Evolutionary conservation across 2,113 vertebrate species (phyloP).

Genomic region (Hemiprocne comata): DNA sequence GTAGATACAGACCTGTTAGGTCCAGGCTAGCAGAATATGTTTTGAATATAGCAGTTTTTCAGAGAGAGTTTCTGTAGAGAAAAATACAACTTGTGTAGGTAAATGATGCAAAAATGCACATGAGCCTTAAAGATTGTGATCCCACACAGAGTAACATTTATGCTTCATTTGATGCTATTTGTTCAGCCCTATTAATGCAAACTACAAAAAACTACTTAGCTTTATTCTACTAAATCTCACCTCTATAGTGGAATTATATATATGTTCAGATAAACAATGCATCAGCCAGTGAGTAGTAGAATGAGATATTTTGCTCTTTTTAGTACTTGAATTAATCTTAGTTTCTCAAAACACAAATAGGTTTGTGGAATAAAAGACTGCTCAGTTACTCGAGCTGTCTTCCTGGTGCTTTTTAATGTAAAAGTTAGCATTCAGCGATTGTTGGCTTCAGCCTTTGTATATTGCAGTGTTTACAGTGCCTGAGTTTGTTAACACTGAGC

Average conservation of each 20-base stretch:
- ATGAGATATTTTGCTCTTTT: background rate
- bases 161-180: background rate
- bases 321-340: background rate
- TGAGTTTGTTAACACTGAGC: background rate
- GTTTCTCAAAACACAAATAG: background rate
- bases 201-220: background rate
- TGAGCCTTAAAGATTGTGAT: background rate
- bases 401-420: background rate
- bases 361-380: background rate
- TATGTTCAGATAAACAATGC: background rate
- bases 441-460: background rate
- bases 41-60: fast-evolving
- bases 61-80: background rate
- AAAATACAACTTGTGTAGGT: background rate
- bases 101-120: fast-evolving
- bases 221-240: background rate
- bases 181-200: background rate
- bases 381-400: background rate
- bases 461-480: background rate
- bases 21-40: background rate
- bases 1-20: background rate
- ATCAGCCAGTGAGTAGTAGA: background rate
- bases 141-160: fast-evolving
- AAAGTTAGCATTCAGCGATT: background rate
- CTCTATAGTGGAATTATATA: background rate